Conservation (phyloP, 2,113 vertebrate species). For the Caranx ignobilis region DNA sequence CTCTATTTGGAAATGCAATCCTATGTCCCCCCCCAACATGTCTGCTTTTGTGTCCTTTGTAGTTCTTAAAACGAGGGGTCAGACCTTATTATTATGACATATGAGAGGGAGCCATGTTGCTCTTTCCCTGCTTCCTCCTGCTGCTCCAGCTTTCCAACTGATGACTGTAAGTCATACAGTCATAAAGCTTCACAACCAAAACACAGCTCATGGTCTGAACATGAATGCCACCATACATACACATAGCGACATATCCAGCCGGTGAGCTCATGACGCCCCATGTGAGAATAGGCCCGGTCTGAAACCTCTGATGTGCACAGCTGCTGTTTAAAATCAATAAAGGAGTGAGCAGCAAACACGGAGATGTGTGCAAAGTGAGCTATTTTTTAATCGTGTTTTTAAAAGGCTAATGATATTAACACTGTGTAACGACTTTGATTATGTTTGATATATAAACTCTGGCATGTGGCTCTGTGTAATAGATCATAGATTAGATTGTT, state of each 20-base stretch:
- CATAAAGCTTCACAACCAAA: conserved; percentile 12
- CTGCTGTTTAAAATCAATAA: not conserved
- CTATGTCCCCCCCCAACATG: not conserved
- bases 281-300: not conserved
- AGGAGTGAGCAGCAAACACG: too few relatives aligned
- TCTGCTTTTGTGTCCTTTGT: conserved; percentile 23
- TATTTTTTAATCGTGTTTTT: too few relatives aligned
- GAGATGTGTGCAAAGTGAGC: too few relatives aligned
- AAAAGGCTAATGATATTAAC: not conserved
- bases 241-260: not conserved
- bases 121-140: not conserved
- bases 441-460: not conserved
- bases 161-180: conserved; percentile 8
- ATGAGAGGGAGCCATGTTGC: conserved; percentile 24
- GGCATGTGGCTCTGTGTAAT: not conserved
- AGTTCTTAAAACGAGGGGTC: conserved; percentile 47
- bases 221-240: not conserved
- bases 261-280: not conserved
- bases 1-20: conserved; percentile 63
- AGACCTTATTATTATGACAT: conserved; percentile 58
- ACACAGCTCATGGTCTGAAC: conserved; percentile 23
- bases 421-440: not conserved
- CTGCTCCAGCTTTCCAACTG: conserved; percentile 24
- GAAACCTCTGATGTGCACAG: not conserved
- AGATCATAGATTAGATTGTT: not conserved